Evolutionary conservation across 2,113 vertebrate species (phyloP), one percentile per base, ranked within the genome.

Genomic region (Ptilonorhynchus violaceus): DNA sequence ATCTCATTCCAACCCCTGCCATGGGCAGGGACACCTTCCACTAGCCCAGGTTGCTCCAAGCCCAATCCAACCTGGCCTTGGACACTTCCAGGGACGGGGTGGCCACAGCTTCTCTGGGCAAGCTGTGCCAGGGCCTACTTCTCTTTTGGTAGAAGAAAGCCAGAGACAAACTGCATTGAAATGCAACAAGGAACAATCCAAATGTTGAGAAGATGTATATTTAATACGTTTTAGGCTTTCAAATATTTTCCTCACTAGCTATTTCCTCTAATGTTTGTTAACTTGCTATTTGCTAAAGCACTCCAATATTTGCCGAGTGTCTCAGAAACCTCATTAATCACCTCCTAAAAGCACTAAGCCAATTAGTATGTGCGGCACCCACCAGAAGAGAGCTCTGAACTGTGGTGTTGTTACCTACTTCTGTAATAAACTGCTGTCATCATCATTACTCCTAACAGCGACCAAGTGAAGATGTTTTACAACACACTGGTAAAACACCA

Each of bases 301-400:
- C 28, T 81, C 16, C 53, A 85, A 4, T 63, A 92, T 85, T 82
- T 89, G 77, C 73, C 68, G 74, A 24, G 28, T 50, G 39, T 72
- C 49, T 92, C 69, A 72, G 56, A 88, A 93, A 79, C 27, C 66
- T 78, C 90, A 89, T 82, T 94, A 95, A 88, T 95, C 44, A 68
- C 47, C 88, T 85, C 41, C 69, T 90, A 53, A 85, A 76, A 82
- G 24, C 44, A 49, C 15, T 3, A 7, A 19, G 10, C 46, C 78
- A 76, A 88, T 93, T 85, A 73, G 41, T 23, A 72, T 49, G 66
- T 39, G 78, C 12, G 58, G 74, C 56, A 88, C 22, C 85, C 72
- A 49, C 66, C 55, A 21, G 13, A 88, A 31, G 1, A 1, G 66
- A 82, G 70, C 82, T 76, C 82, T 73, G 85, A 79, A 76, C 70